phyloP scores from a whole-genome alignment of 2,113 vertebrate species.

The Ailurus styani region DNA sequence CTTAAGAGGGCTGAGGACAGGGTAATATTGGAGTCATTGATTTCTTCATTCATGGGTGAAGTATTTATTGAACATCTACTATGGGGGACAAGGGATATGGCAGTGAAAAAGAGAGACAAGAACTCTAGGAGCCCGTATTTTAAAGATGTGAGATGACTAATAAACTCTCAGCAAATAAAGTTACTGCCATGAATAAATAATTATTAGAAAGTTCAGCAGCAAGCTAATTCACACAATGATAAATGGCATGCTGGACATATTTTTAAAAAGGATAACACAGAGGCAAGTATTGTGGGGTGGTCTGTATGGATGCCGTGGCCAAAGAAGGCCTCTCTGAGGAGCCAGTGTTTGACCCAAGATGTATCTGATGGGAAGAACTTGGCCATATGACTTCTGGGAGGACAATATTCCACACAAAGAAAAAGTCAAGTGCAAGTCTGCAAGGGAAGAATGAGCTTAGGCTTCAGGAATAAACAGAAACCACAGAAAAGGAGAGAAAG shows the following conservation, averaged over 20 bases:
- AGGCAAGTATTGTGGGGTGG: background rate
- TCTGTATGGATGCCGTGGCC: rapidly evolving
- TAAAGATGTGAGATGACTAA: background rate
- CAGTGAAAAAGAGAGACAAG: background rate
- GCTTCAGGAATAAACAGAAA: background rate
- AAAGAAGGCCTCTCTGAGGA: no score
- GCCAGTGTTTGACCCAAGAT: background rate
- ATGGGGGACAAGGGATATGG: background rate
- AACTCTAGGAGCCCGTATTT: background rate
- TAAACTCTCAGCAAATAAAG: background rate
- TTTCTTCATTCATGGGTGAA: background rate
- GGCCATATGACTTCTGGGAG: background rate
- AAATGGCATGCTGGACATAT: background rate
- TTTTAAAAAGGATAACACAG: background rate
- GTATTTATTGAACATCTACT: background rate
- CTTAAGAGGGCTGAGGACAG: background rate
- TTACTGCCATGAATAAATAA: background rate
- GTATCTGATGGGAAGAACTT: background rate
- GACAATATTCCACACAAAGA: background rate
- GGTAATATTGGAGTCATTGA: background rate
- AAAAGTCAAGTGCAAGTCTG: background rate
- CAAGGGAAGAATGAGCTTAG: background rate
- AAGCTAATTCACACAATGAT: background rate
- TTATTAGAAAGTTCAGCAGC: background rate
- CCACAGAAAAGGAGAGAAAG: background rate